Percentiles rank a stretch among this genome's conserved stretches.
These are phyloP conservation scores for Mesochorus sp. DNA, from an alignment of 2,888 invertebrate genomes.

Conservation along the genomic window DNA sequence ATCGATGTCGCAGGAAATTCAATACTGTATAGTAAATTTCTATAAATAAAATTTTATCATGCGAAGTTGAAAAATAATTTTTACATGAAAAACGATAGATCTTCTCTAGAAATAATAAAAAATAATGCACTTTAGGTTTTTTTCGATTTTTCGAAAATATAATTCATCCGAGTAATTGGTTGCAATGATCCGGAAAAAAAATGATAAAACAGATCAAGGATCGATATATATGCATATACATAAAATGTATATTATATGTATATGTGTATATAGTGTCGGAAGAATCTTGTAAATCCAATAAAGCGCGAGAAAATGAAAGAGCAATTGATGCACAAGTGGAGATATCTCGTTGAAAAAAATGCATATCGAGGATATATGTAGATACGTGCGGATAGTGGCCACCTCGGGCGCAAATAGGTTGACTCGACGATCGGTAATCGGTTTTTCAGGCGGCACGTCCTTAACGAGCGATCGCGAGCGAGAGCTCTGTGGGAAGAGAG, in stretches of 20 bases:
- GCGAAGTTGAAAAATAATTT: too few species aligned
- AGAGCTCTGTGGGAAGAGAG: slow-evolving; percentile 26
- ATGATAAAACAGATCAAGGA: slow-evolving; percentile 18
- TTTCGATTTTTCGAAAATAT: not conserved
- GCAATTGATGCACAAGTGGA: not conserved
- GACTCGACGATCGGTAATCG: slow-evolving; percentile 70
- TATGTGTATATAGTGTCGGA: too few species aligned
- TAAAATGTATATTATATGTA: too few species aligned
- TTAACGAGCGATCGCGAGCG: slow-evolving; percentile 58
- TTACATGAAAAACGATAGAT: too few species aligned
- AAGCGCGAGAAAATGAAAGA: not conserved
- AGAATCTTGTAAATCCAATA: not conserved
- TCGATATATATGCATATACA: too few species aligned
- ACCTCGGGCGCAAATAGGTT: slow-evolving; percentile 62
- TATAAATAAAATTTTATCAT: too few species aligned
- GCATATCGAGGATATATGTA: slow-evolving; percentile 1
- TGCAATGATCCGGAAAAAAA: not conserved
- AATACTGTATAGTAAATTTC: too few species aligned
- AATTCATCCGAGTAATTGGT: slow-evolving; percentile 23
- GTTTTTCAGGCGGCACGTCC: slow-evolving; percentile 62
- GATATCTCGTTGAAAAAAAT: not conserved
- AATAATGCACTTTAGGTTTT: too few species aligned
- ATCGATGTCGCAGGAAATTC: too few species aligned
- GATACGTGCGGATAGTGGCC: slow-evolving; percentile 12
- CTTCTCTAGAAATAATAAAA: too few species aligned